Evolutionary conservation across 2,888 invertebrate species (phyloP).

Genomic region (Torymus aiolomorphi): DNA sequence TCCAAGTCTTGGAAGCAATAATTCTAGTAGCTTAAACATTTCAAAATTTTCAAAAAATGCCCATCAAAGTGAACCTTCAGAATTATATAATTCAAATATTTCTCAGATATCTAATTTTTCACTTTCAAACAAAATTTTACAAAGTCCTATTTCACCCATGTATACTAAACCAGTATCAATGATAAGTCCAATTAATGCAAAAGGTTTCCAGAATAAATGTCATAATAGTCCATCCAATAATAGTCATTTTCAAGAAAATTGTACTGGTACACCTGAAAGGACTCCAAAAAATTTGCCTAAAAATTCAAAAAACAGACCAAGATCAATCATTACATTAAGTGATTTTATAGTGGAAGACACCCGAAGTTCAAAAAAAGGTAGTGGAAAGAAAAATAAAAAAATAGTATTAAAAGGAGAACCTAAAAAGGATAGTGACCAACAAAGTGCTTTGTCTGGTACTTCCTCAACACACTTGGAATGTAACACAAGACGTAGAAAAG

Average conservation of each 20-base stretch:
- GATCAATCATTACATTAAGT: conserved; percentile 61
- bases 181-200: conserved; percentile 40
- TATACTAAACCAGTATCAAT: conserved; percentile 53
- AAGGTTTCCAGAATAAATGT: conserved; percentile 18
- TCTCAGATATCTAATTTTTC: conserved; percentile 56
- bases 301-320: conserved; percentile 57
- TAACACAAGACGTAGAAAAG: conserved; percentile 61
- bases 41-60: conserved; percentile 47
- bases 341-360: conserved; percentile 64
- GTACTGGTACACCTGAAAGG: conserved; percentile 54
- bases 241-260: conserved; percentile 17
- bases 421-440: conserved; percentile 24
- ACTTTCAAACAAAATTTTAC: conserved; percentile 39
- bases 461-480: conserved; percentile 56
- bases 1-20: conserved; percentile 46
- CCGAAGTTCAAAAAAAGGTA: conserved; percentile 57
- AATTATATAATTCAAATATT: conserved; percentile 53
- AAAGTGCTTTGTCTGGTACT: conserved; percentile 50
- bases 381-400: conserved; percentile 57
- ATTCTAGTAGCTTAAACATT: conserved; percentile 44
- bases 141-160: conserved; percentile 62
- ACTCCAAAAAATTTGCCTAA: conserved; percentile 58
- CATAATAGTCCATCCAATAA: conserved; percentile 40
- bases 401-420: conserved; percentile 35
- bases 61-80: conserved; percentile 34